Evolutionary conservation across 2,113 vertebrate genomes (phyloP), one percentile per base, ranked within the genome.

Genomic region (Percina caprodes): DNA sequence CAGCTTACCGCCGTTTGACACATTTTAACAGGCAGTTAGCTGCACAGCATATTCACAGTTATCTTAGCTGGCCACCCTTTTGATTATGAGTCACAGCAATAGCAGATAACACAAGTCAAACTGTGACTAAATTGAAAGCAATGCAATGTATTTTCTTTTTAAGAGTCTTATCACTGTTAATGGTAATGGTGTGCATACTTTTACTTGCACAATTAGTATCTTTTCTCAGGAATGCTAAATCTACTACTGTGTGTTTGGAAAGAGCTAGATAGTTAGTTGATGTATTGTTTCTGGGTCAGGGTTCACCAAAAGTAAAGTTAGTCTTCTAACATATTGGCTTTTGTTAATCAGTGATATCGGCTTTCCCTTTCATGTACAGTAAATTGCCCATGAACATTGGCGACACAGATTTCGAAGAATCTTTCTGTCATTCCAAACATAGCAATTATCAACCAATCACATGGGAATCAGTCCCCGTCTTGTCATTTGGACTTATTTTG

Each of bases 401-500:
- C 39, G 65, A 87, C 90, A 79, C 76, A 23, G 59, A 90, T 90
- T 86, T 85, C 79, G 86, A 89, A 89, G 82, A 89, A 81, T 88
- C 71, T 83, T 90, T 92, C 92, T 90, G 84, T 92, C 92, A 87
- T 91, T 92, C 89, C 90, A 87, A 90, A 92, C 89, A 86, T 83
- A 91, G 87, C 83, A 92, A 91, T 94, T 90, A 94, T 93, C 91
- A 92, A 92, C 91, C 82, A 86, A 90, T 94, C 90, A 93, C 92
- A 93, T 92, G 90, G 85, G 86, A 92, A 83, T 92, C 83, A 81
- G 84, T 82, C 79, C 54, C 74, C 69, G 60, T 73, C 81, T 45
- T 84, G 84, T 90, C 86, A 90, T 87, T 80, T 83, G 90, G 63
- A 70, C 30, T 82, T 83, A 45, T 91, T 91, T 91, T 83, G 74